These are phyloP conservation scores for Geococcyx californianus DNA, from an alignment of 2,113 vertebrate species.

Conservation along the genomic window DNA sequence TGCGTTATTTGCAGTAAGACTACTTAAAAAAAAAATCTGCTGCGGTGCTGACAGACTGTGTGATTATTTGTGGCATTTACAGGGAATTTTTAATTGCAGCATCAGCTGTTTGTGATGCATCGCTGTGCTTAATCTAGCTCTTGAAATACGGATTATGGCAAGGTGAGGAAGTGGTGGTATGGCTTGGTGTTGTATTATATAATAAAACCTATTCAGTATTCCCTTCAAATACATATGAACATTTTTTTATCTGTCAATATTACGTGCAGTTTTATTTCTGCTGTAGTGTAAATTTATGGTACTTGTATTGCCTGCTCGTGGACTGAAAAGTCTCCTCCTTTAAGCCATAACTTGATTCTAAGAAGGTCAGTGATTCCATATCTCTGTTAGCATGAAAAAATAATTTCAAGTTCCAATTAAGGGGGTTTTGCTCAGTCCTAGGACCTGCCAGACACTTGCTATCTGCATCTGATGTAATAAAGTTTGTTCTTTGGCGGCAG, in stretches of 20 bases:
- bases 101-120: not conserved
- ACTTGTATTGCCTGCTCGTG: not conserved
- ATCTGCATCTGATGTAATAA: not conserved
- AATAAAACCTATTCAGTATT: not conserved
- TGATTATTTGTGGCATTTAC: not conserved
- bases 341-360: not conserved
- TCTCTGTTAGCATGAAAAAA: not conserved
- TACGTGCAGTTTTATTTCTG: not conserved
- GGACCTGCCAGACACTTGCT: not conserved
- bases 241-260: not conserved
- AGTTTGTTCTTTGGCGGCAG: not conserved
- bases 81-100: not conserved
- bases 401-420: not conserved
- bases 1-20: not conserved
- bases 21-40: not conserved
- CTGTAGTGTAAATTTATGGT: not conserved
- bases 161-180: not conserved
- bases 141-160: not conserved
- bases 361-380: not conserved
- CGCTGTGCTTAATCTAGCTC: not conserved
- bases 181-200: not conserved
- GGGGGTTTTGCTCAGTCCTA: not conserved
- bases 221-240: not conserved
- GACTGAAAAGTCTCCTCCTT: not conserved
- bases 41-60: not conserved